Base-by-base conservation (phyloP, 2,888 invertebrate species). In the Tupiocoris notatus region DNA sequence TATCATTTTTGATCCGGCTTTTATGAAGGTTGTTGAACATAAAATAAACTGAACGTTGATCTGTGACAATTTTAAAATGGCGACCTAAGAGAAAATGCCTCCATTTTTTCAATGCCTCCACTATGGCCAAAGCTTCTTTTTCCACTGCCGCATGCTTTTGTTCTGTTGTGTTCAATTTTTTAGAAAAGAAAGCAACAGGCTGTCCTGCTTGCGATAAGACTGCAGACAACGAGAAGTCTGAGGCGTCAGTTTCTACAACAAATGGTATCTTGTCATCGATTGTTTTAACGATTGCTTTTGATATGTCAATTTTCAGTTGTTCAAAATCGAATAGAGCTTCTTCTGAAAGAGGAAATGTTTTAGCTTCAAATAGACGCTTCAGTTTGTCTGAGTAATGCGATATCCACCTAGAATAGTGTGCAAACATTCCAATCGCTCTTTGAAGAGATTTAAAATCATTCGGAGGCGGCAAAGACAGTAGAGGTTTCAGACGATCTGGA, bases 111-210 rank as follows among this genome's bases (percentile, higher is more conserved):
- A 80, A 58, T n/a, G 79, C 21, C 76, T 80, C 79, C 18, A 79
- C 77, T 24, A 78, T 81, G 20, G 79, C 80, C 22, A 66, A 57
- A 2, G 80, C 80, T 76, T 80, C 79, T 58, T 81, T 80, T 70
- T 79, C 79, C 23, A 80, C 77, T 2, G 78, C 24, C 16, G 80
- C 77, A 54, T 79, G 78, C 2, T 65, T 24, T 20, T 59, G 65
- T 77, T 80, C 79, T 25, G 57, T 68, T 18, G 75, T 59, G 18
- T 59, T 16, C 39, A 79, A 24, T 20, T 75, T 75, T 56, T 77
- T 67, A 39, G 77, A 75, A 57, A 77, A 77, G 25, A 79, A 77
- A 20, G 76, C 77, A n/a, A 78, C 76, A 18, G 67, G 76, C 23
- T 56, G 22, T 7, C 39, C 58, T 16, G 12, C 17, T 57, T 71